Evolutionary conservation across 2,888 invertebrate genomes (phyloP), one percentile per base, ranked within the genome.

Genomic region (Laothoe populi): DNA sequence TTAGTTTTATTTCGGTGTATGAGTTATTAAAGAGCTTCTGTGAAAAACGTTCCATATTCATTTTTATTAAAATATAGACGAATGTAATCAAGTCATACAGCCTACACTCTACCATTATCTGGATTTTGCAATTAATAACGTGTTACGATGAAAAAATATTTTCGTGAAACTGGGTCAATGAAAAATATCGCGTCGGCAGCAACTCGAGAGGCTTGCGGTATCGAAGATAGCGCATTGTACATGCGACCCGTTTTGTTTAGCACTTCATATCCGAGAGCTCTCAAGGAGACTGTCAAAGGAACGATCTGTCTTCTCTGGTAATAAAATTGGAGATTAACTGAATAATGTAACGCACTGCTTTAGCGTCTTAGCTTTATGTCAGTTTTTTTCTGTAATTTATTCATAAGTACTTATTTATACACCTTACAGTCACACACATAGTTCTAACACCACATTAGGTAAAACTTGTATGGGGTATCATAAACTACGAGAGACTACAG

Each of bases 161-260:
- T 48, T 38, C 38, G 26, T n/a, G 72, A 77, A 85, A 81, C 70
- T 84, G 75, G 86, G 85, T 86, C 86, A 86, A 71, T 75, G 79
- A 68, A 81, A 77, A 84, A 83, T 82, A 82, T 78, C 78, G 78
- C 81, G 77, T 74, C 69, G 78, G 72, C 77, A 79, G 81, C 84
- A 78, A 70, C 77, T 81, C 74, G 74, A 82, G 73, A 71, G 69
- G 72, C 69, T 63, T 64, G 64, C 59, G 65, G 68, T 77, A 78
- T 77, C 77, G 76, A 73, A 71, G 75, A 72, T 70, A 67, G 66
- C 63, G 72, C 73, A 73, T 71, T 72, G 75, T 79, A 70, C 70
- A 70, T 78, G 72, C 70, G 75, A 73, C 78, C 76, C 76, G 81
- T 86, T 84, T 87, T 88, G 86, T 88, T 88, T 88, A 83, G 83